A percentile compares a stretch with the other conserved stretches of the same genome.
These are phyloP conservation scores for Onthophagus sagittarius DNA, from an alignment of 2,888 invertebrate species.

Conservation along the genomic window DNA sequence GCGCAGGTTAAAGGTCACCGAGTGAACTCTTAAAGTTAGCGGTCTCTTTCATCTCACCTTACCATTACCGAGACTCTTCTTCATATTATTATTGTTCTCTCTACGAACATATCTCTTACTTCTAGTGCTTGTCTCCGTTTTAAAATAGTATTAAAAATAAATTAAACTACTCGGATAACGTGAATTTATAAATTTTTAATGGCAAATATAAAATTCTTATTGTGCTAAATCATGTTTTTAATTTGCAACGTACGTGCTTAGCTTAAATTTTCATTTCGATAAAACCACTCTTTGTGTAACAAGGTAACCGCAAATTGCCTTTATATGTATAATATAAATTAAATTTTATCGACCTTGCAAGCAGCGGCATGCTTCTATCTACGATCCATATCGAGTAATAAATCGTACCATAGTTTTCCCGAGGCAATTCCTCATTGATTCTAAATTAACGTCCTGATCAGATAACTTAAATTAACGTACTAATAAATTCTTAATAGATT, in stretches of 20 bases:
- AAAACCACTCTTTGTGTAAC: neutral
- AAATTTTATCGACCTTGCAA: neutral
- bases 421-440: neutral
- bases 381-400: neutral
- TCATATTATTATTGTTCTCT: neutral
- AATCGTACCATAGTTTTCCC: neutral
- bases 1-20: constrained; percentile 30
- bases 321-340: neutral
- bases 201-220: neutral
- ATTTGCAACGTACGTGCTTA: neutral
- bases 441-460: neutral
- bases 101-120: too few species aligned
- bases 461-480: neutral
- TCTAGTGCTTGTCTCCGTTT: too few species aligned
- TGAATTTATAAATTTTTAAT: neutral
- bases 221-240: neutral
- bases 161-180: neutral
- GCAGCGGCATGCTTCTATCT: neutral
- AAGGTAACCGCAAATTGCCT: neutral
- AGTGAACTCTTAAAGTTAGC: constrained; percentile 31
- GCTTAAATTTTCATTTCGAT: neutral
- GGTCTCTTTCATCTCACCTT: constrained; percentile 29
- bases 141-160: neutral
- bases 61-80: constrained; percentile 22
- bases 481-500: neutral